phyloP scores from a whole-genome alignment of 2,113 vertebrate genomes.

The Benitochromis conjunctus region DNA sequence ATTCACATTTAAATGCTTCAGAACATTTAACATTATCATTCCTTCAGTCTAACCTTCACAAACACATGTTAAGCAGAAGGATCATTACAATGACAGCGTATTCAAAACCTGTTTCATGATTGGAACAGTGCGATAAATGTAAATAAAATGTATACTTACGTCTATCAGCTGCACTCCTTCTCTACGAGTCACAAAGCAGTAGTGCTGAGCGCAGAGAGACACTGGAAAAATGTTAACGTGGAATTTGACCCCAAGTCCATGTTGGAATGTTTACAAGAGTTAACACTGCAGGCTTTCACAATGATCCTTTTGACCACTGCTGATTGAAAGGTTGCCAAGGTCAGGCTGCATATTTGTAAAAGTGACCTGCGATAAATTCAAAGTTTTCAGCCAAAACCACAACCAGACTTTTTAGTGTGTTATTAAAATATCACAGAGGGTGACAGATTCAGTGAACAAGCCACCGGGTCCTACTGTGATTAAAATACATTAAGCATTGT shows the following conservation, averaged over 20 bases:
- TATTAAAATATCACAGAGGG: background rate
- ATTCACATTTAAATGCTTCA: background rate
- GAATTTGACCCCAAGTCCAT: constrained; percentile 55
- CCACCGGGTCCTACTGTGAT: background rate
- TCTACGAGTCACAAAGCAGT: background rate
- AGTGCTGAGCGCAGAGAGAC: background rate
- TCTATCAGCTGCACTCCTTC: background rate
- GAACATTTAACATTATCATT: background rate
- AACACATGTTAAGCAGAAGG: background rate
- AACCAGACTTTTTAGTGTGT: background rate
- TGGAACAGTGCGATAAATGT: background rate
- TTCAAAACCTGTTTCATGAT: background rate
- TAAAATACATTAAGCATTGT: background rate
- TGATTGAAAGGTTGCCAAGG: background rate
- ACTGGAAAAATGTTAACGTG: background rate
- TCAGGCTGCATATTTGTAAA: background rate
- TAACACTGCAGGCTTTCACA: background rate
- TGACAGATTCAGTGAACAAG: background rate
- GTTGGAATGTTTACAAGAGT: constrained; percentile 48
- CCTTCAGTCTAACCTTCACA: background rate
- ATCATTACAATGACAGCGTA: background rate
- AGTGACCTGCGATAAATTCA: background rate
- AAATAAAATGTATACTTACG: constrained; percentile 15
- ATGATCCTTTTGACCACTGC: constrained; percentile 8
- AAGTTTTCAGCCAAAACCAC: background rate